Conservation (phyloP, 1,140 invertebrate species). For the Saccostrea glomerata region DNA sequence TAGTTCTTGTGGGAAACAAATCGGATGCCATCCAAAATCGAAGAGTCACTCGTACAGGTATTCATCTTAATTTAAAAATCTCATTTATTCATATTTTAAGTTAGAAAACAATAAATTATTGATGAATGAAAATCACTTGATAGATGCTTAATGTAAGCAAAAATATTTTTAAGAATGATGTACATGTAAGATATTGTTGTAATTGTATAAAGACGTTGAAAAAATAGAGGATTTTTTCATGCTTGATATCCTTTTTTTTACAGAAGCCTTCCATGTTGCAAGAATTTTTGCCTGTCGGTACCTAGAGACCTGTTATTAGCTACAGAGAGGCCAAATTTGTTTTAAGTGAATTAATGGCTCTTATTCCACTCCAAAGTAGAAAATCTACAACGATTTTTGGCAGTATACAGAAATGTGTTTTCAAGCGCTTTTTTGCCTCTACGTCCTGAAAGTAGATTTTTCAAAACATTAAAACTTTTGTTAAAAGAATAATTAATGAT, state of each 20-base stretch:
- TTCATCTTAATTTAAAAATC: neutral
- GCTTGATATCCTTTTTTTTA: neutral
- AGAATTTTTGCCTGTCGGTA: neutral
- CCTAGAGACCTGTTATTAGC: neutral
- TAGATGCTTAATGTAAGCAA: too few species aligned
- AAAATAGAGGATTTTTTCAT: neutral
- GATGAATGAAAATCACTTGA: too few species aligned
- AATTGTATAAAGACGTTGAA: neutral
- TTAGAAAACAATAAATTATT: too few species aligned
- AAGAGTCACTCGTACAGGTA: constrained; percentile 1
- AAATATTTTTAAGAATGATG: neutral
- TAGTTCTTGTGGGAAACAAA: neutral
- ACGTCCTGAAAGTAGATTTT: neutral
- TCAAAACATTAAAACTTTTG: too few species aligned
- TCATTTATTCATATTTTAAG: too few species aligned
- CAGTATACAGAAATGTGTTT: neutral
- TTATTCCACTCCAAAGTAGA: neutral
- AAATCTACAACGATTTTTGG: neutral
- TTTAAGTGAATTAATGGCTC: neutral
- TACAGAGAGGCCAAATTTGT: neutral
- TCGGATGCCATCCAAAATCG: neutral
- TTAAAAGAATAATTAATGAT: too few species aligned
- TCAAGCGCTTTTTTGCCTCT: neutral
- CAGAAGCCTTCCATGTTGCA: constrained; percentile 15
- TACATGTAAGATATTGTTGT: neutral